phyloP scores from a whole-genome alignment of 2,888 invertebrate genomes.

The Conus canariensis region DNA sequence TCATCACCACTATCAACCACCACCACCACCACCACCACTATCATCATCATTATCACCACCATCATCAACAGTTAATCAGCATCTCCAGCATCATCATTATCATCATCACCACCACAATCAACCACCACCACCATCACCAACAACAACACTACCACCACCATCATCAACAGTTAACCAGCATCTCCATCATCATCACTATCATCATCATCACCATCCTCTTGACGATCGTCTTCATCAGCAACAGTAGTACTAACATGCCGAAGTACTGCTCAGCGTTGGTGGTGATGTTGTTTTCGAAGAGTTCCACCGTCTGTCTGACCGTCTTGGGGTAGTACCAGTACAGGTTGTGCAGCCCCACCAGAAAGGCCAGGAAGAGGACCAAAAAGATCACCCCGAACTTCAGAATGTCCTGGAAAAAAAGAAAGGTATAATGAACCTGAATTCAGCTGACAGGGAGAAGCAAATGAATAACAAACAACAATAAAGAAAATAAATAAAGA shows the following conservation, averaged over 20 bases:
- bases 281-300: conserved; percentile 59
- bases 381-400: conserved; percentile 52
- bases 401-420: conserved; percentile 63
- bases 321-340: conserved; percentile 65
- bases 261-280: conserved; percentile 70
- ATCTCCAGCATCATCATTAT: too few relatives aligned
- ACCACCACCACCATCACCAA: too few relatives aligned
- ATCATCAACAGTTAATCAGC: too few relatives aligned
- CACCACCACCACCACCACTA: too few relatives aligned
- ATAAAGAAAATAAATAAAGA: neutral
- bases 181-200: too few relatives aligned
- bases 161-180: too few relatives aligned
- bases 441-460: neutral
- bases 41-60: too few relatives aligned
- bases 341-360: conserved; percentile 43
- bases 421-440: neutral
- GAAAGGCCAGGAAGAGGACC: conserved; percentile 40
- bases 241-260: conserved; percentile 65
- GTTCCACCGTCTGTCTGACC: conserved; percentile 64
- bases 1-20: too few relatives aligned
- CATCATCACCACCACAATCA: too few relatives aligned
- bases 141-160: too few relatives aligned
- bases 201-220: too few relatives aligned
- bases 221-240: too few relatives aligned
- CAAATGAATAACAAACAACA: neutral